These are phyloP conservation scores for Opisthograptis luteolata DNA, from an alignment of 2,888 invertebrate genomes.

Conservation along the genomic window DNA sequence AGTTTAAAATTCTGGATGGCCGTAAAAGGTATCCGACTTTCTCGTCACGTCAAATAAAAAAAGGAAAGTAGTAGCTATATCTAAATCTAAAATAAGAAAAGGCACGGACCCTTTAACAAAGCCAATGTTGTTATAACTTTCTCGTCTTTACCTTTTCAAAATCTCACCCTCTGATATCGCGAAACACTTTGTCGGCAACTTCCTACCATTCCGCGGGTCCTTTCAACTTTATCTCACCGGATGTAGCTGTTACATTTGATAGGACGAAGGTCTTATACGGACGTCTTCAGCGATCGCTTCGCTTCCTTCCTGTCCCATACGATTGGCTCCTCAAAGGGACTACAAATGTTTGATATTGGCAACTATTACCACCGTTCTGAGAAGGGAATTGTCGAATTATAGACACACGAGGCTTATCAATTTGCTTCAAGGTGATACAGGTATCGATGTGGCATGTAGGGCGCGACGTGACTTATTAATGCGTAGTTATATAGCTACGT, in stretches of 20 bases:
- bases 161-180: constrained; percentile 5
- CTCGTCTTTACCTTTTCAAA: constrained; percentile 1
- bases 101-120: neutral
- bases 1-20: too few relatives aligned
- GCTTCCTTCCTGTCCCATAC: constrained; percentile 18
- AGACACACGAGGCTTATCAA: too few relatives aligned
- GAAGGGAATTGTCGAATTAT: neutral
- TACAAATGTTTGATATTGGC: constrained; percentile 12
- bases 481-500: too few relatives aligned
- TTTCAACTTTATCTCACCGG: constrained; percentile 20
- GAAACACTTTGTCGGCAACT: constrained; percentile 15
- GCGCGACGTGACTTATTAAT: too few relatives aligned
- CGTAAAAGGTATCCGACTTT: too few relatives aligned
- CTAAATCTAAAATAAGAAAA: too few relatives aligned
- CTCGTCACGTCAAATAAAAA: too few relatives aligned
- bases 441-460: too few relatives aligned
- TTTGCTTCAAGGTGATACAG: too few relatives aligned
- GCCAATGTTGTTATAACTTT: neutral
- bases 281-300: constrained; percentile 10
- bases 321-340: constrained; percentile 10
- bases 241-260: constrained; percentile 23
- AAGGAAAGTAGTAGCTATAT: too few relatives aligned
- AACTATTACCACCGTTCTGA: constrained; percentile 1
- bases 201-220: constrained; percentile 3
- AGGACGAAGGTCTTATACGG: constrained; percentile 13